Base-by-base conservation (phyloP, 1,140 invertebrate genomes). In the Drosophila kohkoa region DNA sequence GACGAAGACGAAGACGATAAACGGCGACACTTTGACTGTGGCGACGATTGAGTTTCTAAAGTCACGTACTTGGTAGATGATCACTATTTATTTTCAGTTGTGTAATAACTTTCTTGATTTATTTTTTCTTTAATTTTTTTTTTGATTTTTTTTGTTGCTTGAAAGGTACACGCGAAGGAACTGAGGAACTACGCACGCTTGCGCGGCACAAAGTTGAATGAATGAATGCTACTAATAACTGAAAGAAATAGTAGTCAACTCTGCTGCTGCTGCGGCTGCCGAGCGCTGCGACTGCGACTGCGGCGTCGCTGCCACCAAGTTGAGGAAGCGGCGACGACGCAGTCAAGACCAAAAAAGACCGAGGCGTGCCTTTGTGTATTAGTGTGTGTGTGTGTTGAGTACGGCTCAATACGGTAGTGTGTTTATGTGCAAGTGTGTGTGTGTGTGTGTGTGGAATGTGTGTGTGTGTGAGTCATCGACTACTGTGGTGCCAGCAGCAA, bases 161-260 rank as follows among this genome's bases (percentile, higher is more conserved):
- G 20, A 48, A 79, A 81, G 82, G 82, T 87, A 87, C 82, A 75
- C 85, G 86, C 85, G 85, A 89, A 88, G 85, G 85, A 88, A 88
- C 85, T 88, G 80, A 88, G 83, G 86, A 82, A 89, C 87, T 88
- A 88, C 85, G 85, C 85, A 88, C 85, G 83, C 83, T 87, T 88
- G 85, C 82, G 85, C 85, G 85, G 85, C 85, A 88, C 85, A 88
- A 88, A 89, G 86, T 88, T 88, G 85, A 88, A 88, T 88, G 85
- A 88, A 88, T 88, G 85, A 88, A 88, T 85, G 82, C 81, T 88
- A 88, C 83, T 88, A 88, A 88, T 88, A 88, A 88, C 85, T 88
- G 85, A 88, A 89, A 88, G 83, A 88, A 88, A 88, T 88, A 88
- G 85, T 88, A 88, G 85, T 89, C 85, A 80, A 63, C 85, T 74